phyloP scores from a whole-genome alignment of 2,797 vertebrate genomes.

The Pipistrellus pygmaeus region DNA sequence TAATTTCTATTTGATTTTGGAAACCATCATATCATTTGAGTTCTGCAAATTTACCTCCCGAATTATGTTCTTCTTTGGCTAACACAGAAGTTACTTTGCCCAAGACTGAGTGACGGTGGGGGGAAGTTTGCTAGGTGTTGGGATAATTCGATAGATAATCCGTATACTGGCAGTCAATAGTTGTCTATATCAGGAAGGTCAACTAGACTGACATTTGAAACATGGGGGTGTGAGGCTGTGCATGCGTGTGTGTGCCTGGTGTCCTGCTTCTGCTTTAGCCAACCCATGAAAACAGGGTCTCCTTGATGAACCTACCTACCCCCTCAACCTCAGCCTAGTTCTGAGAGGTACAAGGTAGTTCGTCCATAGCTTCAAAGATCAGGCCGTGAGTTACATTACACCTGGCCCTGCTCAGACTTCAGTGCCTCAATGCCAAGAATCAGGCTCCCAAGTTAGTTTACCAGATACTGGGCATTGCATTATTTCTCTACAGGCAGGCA shows the following conservation, averaged over 20 bases:
- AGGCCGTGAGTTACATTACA: neutral
- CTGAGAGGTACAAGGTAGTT: neutral
- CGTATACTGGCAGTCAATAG: conserved; percentile 28
- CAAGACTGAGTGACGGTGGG: neutral
- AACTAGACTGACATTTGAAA: conserved; percentile 32
- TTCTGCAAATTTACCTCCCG: conserved; percentile 76
- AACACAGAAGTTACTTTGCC: conserved; percentile 67
- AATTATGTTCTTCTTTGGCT: conserved; percentile 73
- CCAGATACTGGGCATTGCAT: neutral
- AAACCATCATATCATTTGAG: conserved; percentile 64
- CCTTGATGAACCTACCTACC: neutral
- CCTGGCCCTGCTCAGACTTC: neutral
- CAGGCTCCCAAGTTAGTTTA: neutral
- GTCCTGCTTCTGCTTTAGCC: neutral
- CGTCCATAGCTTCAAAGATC: neutral
- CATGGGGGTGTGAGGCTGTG: rapidly evolving
- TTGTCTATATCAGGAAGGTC: conserved; percentile 34
- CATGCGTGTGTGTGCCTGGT: neutral
- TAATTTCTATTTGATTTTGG: conserved; percentile 71
- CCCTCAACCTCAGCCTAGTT: neutral
- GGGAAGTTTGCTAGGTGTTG: neutral
- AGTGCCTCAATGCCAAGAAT: neutral
- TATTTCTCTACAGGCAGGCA: neutral
- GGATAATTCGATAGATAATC: conserved; percentile 34
- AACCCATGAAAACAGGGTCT: neutral